These are phyloP conservation scores for Pristis pectinata DNA, from an alignment of 2,797 vertebrate species.

Conservation along the genomic window DNA sequence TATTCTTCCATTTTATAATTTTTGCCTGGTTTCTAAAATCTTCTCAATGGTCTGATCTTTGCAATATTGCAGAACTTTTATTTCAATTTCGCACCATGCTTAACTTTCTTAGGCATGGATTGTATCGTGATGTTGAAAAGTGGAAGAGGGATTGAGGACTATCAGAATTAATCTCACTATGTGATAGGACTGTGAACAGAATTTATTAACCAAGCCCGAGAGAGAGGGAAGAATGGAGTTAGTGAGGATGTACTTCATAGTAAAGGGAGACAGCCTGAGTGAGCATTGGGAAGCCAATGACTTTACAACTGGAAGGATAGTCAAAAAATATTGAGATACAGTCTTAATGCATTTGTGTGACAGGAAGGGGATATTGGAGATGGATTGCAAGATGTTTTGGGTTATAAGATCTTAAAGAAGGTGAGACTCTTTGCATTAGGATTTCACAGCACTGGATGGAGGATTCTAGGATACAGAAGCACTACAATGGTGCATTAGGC, in stretches of 20 bases:
- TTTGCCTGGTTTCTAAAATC: too few species aligned
- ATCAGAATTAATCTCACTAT: not conserved
- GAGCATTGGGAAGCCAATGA: not conserved
- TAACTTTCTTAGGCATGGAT: not conserved
- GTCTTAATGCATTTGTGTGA: not conserved
- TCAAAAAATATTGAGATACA: not conserved
- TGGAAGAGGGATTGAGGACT: slow-evolving; percentile 39
- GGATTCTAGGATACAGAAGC: not conserved
- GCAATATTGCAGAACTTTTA: too few species aligned
- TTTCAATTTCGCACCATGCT: too few species aligned
- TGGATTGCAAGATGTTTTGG: not conserved
- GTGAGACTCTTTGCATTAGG: not conserved
- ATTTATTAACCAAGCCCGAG: not conserved
- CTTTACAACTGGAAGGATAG: not conserved
- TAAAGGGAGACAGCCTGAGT: not conserved
- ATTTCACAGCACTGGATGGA: not conserved
- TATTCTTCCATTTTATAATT: too few species aligned
- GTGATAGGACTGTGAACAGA: not conserved
- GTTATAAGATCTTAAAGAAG: not conserved
- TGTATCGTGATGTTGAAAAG: not conserved
- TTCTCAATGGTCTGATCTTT: too few species aligned
- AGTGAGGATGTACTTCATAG: not conserved
- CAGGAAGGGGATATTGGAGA: not conserved
- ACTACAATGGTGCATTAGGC: not conserved
- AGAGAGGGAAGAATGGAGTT: not conserved